Conservation (phyloP, 2,797 vertebrate species). For the Galagoides demidoff region DNA sequence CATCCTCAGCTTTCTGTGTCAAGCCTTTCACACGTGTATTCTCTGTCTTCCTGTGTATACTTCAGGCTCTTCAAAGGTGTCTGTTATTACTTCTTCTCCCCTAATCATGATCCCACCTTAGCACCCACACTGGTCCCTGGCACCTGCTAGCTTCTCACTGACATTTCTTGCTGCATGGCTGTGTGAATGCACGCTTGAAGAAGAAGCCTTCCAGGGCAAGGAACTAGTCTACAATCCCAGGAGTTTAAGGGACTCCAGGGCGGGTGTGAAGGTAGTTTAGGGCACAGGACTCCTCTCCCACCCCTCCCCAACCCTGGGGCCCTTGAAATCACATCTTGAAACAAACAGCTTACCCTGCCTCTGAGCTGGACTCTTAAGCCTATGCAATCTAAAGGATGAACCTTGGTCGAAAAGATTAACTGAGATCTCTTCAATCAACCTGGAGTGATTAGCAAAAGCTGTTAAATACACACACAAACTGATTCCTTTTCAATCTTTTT, state of each 20-base stretch:
- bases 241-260: neutral
- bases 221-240: neutral
- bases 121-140: neutral
- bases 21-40: neutral
- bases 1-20: neutral
- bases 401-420: neutral
- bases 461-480: constrained; percentile 61
- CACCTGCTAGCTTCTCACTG: neutral
- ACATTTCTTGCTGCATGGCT: neutral
- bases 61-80: neutral
- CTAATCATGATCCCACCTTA: too few relatives aligned
- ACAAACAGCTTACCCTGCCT: neutral
- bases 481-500: neutral
- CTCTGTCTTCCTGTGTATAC: neutral
- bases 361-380: neutral
- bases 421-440: constrained; percentile 47
- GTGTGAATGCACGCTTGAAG: neutral
- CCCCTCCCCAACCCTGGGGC: neutral
- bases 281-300: too few relatives aligned
- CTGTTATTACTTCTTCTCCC: neutral
- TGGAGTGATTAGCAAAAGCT: constrained; percentile 70
- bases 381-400: neutral
- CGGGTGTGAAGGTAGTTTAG: neutral
- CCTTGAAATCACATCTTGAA: neutral
- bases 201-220: neutral